Evolutionary conservation across 2,888 invertebrate species (phyloP), one percentile per base, ranked within the genome.

Genomic region (Drosophila vallismaia): DNA sequence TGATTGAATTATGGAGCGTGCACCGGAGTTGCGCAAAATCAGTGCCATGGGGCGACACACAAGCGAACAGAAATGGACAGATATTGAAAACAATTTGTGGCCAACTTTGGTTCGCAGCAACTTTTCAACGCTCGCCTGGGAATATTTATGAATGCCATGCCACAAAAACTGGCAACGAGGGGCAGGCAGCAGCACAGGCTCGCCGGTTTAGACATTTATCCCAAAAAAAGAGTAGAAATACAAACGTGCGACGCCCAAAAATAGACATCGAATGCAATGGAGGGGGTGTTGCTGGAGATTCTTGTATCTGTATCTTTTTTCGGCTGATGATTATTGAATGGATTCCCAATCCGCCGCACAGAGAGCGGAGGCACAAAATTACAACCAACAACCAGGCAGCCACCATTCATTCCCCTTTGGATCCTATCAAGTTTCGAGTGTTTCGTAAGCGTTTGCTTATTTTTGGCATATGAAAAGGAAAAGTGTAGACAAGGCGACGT

Each of bases 401-500:
- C 40, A 14, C 40, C 19, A 19, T 19, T 19, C 40, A 14, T 14
- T 19, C 60, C 62, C 75, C 57, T 60, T 71, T 45, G 63, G 38
- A 55, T 33, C 53, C 78, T 67, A 72, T 80, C 84, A 74, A 72
- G 64, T 73, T 77, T 82, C 72, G 75, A 86, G 76, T 87, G 82
- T 82, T 82, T 82, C 81, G 81, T 87, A 82, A 82, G 87, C 81
- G 62, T 60, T 77, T 75, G 87, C 81, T 87, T 87, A 79, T 80
- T 86, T 80, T 80, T 80, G 80, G 79, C 81, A 81, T 64, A 87
- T 76, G 81, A 87, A 82, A 81, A 82, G 81, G 81, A 82, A 82
- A 82, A 82, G 81, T 82, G 87, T 87, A 78, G 81, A 82, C 85
- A 81, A 70, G 87, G 50, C 81, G 87, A 82, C 85, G 79, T 87